phyloP scores from a whole-genome alignment of 2,797 vertebrate species.

The Cephalopachus bancanus region DNA sequence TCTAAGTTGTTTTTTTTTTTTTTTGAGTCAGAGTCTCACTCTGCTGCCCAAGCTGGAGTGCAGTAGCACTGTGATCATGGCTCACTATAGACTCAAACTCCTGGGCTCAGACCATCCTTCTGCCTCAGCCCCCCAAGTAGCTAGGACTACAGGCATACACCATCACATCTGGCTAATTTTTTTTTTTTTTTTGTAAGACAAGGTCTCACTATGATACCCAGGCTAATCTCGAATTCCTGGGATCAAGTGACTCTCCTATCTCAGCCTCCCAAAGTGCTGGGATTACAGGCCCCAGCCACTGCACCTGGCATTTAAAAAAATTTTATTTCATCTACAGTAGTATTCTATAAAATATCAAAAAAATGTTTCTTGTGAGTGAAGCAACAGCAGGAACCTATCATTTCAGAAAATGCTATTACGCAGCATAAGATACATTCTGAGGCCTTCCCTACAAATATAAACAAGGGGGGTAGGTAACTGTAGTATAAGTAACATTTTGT shows the following conservation, averaged over 20 bases:
- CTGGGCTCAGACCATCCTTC: neutral
- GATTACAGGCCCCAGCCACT: neutral
- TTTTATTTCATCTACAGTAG: conserved; percentile 21
- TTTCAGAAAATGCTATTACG: neutral
- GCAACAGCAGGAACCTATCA: neutral
- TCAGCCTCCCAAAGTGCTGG: neutral
- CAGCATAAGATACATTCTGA: neutral
- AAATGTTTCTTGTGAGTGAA: neutral
- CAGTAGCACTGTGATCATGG: neutral
- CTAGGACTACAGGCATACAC: neutral
- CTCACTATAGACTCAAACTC: neutral
- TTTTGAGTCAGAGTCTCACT: neutral
- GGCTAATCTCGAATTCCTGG: neutral
- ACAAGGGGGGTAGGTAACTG: neutral
- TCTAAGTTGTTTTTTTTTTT: conserved; percentile 6
- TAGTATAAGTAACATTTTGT: neutral
- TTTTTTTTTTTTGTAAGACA: neutral
- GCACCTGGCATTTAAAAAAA: neutral
- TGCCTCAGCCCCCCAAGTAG: neutral
- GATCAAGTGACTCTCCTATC: neutral
- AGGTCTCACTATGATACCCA: neutral
- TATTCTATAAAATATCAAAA: conserved; percentile 33
- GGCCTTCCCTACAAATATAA: neutral
- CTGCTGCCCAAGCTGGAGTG: neutral
- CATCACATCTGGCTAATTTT: neutral